Evolutionary conservation across 2,113 vertebrate genomes (phyloP), one percentile per base, ranked within the genome.

Genomic region (Craseonycteris thonglongyai): DNA sequence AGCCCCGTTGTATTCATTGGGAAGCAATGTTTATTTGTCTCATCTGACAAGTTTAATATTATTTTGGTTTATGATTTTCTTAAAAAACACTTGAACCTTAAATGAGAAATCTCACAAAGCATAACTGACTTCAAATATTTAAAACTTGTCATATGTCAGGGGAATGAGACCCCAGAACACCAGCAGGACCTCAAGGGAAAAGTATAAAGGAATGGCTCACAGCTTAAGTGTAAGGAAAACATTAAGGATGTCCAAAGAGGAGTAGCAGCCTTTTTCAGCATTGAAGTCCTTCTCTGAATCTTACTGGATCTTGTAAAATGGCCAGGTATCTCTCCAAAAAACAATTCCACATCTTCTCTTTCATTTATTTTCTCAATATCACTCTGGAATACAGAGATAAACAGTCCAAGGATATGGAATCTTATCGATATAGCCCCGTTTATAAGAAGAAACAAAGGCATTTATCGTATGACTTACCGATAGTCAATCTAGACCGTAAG

Each of bases 31-130:
- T 69, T 84, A 85, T 76, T 94, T 61, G 33, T 80, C 47, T 92
- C 71, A 79, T n/a, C n/a, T n/a, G 30, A 85, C 6, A 28, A 80
- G 28, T 51, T 91, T 88, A 96, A 72, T 66, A 88, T 61, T 76
- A 49, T 61, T 85, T 94, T 63, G 19, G 40, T 45, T 88, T 95
- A 81, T 38, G 13, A 24, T 69, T 83, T 93, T 83, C 45, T 81
- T 79, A 88, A 65, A 82, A 92, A 83, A 93, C 13, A 82, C 15
- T 74, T 88, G 38, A 88, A 78, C n/a, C 61, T 88, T 85, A 71
- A 71, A 21, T 88, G 40, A n/a, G 80, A 90, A 94, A 66, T 79
- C 51, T 92, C 85, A 83, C 22, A 84, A 68, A 87, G 42, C 30
- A 30, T 56, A 63, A 80, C 2, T 68, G 4, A 51, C 13, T 92